Base-by-base conservation (phyloP, 2,888 invertebrate species). In the Tachystola acroxantha region DNA sequence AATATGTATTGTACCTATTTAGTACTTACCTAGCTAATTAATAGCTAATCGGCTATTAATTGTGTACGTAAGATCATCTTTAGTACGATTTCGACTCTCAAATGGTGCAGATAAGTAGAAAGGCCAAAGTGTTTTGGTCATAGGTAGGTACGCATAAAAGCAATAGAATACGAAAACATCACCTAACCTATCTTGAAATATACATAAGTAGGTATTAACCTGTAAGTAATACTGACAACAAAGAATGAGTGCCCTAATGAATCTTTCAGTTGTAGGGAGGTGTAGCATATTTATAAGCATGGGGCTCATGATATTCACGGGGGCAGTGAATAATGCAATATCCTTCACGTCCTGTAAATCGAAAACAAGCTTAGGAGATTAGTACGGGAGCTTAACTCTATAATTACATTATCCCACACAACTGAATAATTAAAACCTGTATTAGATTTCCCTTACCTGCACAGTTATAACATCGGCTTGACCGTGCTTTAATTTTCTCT, bases 201-300 rank as follows among this genome's bases (percentile, higher is more conserved):
- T n/a, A n/a, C n/a, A n/a, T n/a, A n/a, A n/a, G n/a, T n/a, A n/a
- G n/a, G n/a, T n/a, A n/a, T n/a, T 10, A 9, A 89, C 91, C 77
- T 90, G 89, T 48, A 90, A 74, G 64, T 89, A 91, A 64, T 89
- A 90, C 57, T 89, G 90, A 50, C 90, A 89, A 57, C 89, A 92
- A 33, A 92, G 62, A 37, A 91, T 88, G 36, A 91, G 71, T n/a
- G 90, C 88, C 44, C 91, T 78, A 39, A 92, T 69, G 62, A 91
- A 91, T 53, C 88, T 78, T 62, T 92, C 92, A 28, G 89, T 88
- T 14, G 89, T 80, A 31, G 88, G 80, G 61, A 84, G 74, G 60
- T 92, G 86, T 43, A 92, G 82, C 56, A 89, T 88, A 43, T 86
- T 81, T 46, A 92, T 88, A 50, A 92, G 88, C 60, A 89, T 84